phyloP scores from a whole-genome alignment of 2,797 vertebrate genomes.

The Zenarchopterus dispar region DNA sequence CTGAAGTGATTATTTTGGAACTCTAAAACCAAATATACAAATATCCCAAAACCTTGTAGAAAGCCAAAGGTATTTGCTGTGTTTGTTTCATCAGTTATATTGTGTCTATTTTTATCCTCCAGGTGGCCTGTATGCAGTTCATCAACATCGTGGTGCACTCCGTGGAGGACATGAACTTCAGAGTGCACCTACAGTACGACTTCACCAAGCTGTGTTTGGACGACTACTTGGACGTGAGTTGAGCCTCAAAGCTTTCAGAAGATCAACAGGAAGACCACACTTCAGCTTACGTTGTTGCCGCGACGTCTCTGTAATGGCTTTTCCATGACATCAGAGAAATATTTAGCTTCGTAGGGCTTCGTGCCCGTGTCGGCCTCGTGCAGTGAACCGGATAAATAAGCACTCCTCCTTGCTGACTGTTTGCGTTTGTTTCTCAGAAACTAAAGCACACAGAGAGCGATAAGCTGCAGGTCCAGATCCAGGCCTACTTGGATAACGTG shows the following conservation, averaged over 20 bases:
- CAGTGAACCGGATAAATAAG: neutral
- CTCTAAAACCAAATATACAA: too few relatives aligned
- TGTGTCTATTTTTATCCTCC: neutral
- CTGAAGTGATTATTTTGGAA: too few relatives aligned
- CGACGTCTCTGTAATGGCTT: constrained; percentile 34
- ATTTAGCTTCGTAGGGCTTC: constrained; percentile 20
- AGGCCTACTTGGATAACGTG: constrained; percentile 97
- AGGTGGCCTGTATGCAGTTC: constrained; percentile 99
- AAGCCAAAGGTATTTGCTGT: neutral
- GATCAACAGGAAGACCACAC: constrained; percentile 9
- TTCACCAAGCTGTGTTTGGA: constrained; percentile 96
- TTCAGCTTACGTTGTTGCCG: constrained; percentile 15
- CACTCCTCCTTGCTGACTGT: constrained; percentile 4
- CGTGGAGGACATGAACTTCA: constrained; percentile 97
- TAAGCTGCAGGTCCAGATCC: constrained; percentile 97
- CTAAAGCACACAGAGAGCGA: constrained; percentile 97
- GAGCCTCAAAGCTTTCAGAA: constrained; percentile 14
- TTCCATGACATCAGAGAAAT: constrained; percentile 33
- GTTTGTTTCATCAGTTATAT: neutral
- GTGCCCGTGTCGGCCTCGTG: neutral
- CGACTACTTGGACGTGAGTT: constrained; percentile 92
- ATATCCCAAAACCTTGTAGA: too few relatives aligned
- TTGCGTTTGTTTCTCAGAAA: constrained; percentile 80
- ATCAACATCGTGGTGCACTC: constrained; percentile 98
- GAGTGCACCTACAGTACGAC: constrained; percentile 94